Evolutionary conservation across 2,888 invertebrate species (phyloP).

Genomic region (Tenthredo scrophulariae): DNA sequence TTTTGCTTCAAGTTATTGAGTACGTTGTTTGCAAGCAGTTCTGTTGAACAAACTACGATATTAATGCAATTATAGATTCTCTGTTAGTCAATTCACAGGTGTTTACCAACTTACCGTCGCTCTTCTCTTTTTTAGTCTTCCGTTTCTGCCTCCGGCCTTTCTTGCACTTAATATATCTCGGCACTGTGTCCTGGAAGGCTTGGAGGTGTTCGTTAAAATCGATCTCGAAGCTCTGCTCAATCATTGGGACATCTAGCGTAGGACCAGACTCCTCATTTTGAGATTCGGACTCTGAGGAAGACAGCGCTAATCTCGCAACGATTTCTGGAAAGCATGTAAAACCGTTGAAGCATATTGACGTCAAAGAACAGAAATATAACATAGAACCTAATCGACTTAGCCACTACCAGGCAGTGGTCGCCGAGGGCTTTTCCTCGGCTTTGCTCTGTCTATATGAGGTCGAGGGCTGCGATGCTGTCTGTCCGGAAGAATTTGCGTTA

Average conservation of each 20-base stretch:
- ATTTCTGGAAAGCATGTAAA: conserved; percentile 65
- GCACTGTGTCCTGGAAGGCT: conserved; percentile 78
- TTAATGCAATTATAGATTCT: neutral
- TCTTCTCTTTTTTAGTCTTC: conserved; percentile 68
- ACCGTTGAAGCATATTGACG: neutral
- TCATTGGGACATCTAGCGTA: conserved; percentile 61
- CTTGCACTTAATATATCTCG: conserved; percentile 71
- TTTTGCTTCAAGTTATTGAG: conserved; percentile 79
- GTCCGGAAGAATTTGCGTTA: conserved; percentile 61
- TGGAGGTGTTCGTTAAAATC: conserved; percentile 77
- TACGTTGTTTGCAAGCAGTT: conserved; percentile 66
- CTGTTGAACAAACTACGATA: conserved; percentile 56
- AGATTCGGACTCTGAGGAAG: conserved; percentile 70
- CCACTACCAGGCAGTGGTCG: conserved; percentile 71
- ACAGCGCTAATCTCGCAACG: conserved; percentile 68
- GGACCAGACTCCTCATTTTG: conserved; percentile 65
- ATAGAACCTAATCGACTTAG: conserved; percentile 15
- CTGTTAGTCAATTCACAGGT: neutral
- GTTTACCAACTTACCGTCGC: conserved; percentile 59
- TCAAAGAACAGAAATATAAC: neutral
- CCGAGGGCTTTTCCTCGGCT: conserved; percentile 73
- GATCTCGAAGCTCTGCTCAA: conserved; percentile 71
- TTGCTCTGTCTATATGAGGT: conserved; percentile 70
- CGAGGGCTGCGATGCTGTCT: conserved; percentile 66
- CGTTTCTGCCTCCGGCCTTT: conserved; percentile 69